Percentiles rank a stretch among this genome's conserved stretches.
Conservation (phyloP, 2,113 vertebrate genomes). For the Gymnarchus niloticus region DNA sequence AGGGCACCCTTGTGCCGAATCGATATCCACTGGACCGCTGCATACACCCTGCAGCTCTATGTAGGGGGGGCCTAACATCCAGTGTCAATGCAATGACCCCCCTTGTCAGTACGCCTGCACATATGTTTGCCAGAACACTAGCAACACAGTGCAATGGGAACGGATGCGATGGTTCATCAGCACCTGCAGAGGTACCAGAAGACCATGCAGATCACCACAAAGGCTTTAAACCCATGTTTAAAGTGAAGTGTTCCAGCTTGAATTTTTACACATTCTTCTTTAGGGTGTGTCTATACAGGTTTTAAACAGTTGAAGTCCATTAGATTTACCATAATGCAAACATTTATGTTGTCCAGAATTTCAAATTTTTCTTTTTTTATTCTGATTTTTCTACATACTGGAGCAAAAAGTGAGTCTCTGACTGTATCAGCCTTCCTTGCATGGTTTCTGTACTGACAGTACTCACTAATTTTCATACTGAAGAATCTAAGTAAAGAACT, state of each 20-base stretch:
- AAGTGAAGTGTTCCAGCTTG: background rate
- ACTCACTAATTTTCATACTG: background rate
- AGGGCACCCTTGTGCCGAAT: background rate
- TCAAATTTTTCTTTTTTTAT: background rate
- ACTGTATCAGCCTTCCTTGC: background rate
- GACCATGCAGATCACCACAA: background rate
- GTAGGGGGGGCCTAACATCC: constrained; percentile 16
- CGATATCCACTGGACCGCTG: constrained; percentile 17
- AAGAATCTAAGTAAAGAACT: background rate
- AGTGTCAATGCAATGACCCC: constrained; percentile 25
- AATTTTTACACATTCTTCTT: background rate
- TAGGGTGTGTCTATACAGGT: background rate
- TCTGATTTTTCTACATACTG: background rate
- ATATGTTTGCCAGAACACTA: background rate
- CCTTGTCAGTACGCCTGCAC: constrained; percentile 13
- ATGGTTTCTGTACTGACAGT: background rate
- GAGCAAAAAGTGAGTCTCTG: background rate
- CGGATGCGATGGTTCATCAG: background rate
- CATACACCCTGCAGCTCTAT: constrained; percentile 18
- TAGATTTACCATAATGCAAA: background rate
- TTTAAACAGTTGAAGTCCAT: background rate
- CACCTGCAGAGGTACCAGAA: background rate
- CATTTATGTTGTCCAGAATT: background rate
- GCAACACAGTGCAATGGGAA: background rate
- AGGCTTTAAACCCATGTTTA: background rate